Percentiles rank a stretch among this genome's conserved stretches.
Conservation (phyloP, 30 jellyfish, hydroid and myxozoan genomes). For the Clytia hemisphaerica region DNA sequence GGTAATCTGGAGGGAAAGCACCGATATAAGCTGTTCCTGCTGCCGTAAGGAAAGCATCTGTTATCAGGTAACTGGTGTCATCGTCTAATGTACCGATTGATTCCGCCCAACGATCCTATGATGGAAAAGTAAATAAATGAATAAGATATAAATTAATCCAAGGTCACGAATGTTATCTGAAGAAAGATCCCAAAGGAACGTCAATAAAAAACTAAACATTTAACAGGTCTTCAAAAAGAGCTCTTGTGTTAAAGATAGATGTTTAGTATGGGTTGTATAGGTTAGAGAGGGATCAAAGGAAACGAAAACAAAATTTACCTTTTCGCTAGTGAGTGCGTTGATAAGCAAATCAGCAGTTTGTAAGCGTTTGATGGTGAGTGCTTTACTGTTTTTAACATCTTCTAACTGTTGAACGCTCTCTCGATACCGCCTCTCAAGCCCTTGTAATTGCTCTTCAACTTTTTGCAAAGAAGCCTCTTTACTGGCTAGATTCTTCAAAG, state of each 20-base stretch:
- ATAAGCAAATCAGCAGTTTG: slow-evolving; percentile 65
- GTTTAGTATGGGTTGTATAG: too few relatives aligned
- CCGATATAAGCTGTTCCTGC: slow-evolving; percentile 68
- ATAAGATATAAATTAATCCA: neutral
- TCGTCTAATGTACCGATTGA: slow-evolving; percentile 36
- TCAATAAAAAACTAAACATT: neutral
- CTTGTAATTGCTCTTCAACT: slow-evolving; percentile 68
- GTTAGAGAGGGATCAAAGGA: neutral
- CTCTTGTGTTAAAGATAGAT: too few relatives aligned
- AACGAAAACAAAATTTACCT: slow-evolving; percentile 31
- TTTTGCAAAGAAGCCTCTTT: slow-evolving; percentile 50
- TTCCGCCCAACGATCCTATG: slow-evolving; percentile 74
- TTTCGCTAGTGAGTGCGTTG: slow-evolving; percentile 68
- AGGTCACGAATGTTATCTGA: neutral
- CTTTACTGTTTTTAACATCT: slow-evolving; percentile 41
- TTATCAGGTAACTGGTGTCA: slow-evolving; percentile 38
- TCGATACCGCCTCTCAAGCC: slow-evolving; percentile 44
- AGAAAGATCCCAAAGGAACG: neutral
- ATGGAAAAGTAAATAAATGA: neutral
- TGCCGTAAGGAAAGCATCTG: slow-evolving; percentile 55
- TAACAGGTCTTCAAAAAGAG: too few relatives aligned
- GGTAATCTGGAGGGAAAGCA: slow-evolving; percentile 47
- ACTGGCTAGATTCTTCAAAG: slow-evolving; percentile 45
- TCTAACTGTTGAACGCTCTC: slow-evolving; percentile 52
- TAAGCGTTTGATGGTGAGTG: slow-evolving; percentile 56